Percentiles rank a stretch among this genome's conserved stretches.
These are phyloP conservation scores for Macrotrachela quadricornifera DNA, from an alignment of 1,140 invertebrate species.

Conservation along the genomic window DNA sequence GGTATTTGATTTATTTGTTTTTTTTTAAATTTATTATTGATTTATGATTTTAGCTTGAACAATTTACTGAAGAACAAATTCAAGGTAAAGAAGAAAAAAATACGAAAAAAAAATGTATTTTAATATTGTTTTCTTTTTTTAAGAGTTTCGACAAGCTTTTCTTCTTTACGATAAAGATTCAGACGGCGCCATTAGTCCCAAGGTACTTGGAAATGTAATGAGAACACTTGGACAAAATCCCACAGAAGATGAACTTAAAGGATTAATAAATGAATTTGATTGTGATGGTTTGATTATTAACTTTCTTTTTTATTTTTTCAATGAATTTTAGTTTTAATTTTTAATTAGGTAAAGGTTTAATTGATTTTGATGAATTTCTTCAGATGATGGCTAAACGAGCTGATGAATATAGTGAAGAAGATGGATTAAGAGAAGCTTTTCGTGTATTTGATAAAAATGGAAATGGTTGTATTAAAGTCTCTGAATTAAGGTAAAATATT, in stretches of 20 bases:
- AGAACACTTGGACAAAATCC: too few relatives aligned
- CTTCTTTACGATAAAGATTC: too few relatives aligned
- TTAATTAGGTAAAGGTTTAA: constrained; percentile 73
- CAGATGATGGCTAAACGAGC: constrained; percentile 83
- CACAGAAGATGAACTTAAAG: too few relatives aligned
- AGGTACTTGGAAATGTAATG: too few relatives aligned
- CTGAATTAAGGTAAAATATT: constrained; percentile 18
- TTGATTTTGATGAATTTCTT: constrained; percentile 94
- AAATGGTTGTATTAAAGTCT: constrained; percentile 46
- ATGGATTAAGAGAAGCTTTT: constrained; percentile 94
- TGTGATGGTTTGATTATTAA: background rate
- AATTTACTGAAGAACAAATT: constrained; percentile 88
- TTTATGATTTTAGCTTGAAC: constrained; percentile 49
- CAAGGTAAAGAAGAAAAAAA: constrained; percentile 37
- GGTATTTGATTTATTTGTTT: too few relatives aligned
- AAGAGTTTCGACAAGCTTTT: too few relatives aligned
- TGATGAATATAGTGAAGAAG: constrained; percentile 95
- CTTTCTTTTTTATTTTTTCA: background rate
- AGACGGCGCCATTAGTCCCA: too few relatives aligned
- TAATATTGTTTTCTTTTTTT: background rate
- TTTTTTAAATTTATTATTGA: too few relatives aligned
- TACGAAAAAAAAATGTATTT: background rate
- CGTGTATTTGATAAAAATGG: constrained; percentile 92
- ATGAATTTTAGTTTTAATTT: background rate
- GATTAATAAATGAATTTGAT: too few relatives aligned